phyloP scores from a whole-genome alignment of 1,140 invertebrate species.

The Gonioctena quinquepunctata region DNA sequence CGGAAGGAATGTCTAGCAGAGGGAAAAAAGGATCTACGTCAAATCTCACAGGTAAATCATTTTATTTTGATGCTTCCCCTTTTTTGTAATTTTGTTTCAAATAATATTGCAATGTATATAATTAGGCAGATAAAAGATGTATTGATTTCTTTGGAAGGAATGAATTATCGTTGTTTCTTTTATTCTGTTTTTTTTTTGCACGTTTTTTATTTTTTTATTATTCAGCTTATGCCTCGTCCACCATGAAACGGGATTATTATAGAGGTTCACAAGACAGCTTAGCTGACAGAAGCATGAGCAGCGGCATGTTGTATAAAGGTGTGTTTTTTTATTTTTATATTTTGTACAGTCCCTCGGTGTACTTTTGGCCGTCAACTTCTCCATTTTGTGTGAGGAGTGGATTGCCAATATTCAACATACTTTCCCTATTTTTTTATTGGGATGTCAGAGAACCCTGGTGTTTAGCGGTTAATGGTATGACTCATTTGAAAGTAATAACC shows the following conservation, averaged over 20 bases:
- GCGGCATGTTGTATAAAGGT: constrained; percentile 62
- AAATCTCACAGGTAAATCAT: constrained; percentile 74
- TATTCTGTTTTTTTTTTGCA: constrained; percentile 27
- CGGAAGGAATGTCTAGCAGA: constrained; percentile 75
- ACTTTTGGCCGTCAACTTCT: too few relatives aligned
- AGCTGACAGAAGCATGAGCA: constrained; percentile 64
- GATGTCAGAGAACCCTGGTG: too few relatives aligned
- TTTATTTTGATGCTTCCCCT: constrained; percentile 7
- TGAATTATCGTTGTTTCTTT: too few relatives aligned
- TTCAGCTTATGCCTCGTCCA: constrained; percentile 47
- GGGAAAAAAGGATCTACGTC: constrained; percentile 81
- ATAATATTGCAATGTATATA: neutral
- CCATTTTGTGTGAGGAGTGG: too few relatives aligned
- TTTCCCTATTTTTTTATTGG: too few relatives aligned
- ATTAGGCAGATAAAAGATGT: neutral
- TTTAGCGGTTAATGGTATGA: too few relatives aligned
- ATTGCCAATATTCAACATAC: too few relatives aligned
- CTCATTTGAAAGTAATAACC: too few relatives aligned
- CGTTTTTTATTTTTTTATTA: constrained; percentile 33
- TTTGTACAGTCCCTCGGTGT: neutral
- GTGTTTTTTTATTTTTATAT: constrained; percentile 50
- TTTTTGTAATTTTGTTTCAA: constrained; percentile 28
- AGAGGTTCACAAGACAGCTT: constrained; percentile 85
- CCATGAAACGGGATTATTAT: constrained; percentile 85
- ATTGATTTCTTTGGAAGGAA: too few relatives aligned